Evolutionary conservation across 1,140 invertebrate species (phyloP), one percentile per base, ranked within the genome.

Genomic region (Drosophila seguyi): DNA sequence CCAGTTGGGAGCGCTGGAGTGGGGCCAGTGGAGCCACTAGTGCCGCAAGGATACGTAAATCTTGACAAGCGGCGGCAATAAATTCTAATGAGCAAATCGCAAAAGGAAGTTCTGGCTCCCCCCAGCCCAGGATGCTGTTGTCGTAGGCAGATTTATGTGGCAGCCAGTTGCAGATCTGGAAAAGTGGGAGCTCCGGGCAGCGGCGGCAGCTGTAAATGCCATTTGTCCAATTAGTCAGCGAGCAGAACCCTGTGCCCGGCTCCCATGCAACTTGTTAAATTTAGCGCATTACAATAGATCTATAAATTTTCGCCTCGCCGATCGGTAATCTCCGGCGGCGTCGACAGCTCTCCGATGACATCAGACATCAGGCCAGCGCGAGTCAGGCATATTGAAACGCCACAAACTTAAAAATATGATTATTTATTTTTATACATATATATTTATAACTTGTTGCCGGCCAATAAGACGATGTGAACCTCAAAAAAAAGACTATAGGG

Each of bases 71-170:
- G 73, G 84, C 85, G 75, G 84, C 85, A 84, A 88, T 88, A 90
- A 88, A 88, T 88, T 88, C 84, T 90, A 88, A 88, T 88, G 84
- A 88, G 84, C 84, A 88, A 90, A 88, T 88, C 84, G 85, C 85
- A 78, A 84, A 88, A 88, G 84, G 84, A 88, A 88, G 74, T 90
- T 90, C 84, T 85, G 52, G 69, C 68, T 69, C 3, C 71, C 50
- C 39, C 62, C 63, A 58, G 50, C 50, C 72, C 78, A 90, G 86
- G 85, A 90, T 90, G 86, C 85, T 73, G 81, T 81, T 75, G 81
- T 81, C 81, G 81, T 59, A 69, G 72, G 59, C 62, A 84, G 85
- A 87, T 87, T 87, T 87, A 87, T 87, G 84, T 88, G 85, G 84
- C 84, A 90, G 81, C 77, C 77, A 42, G 47, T 56, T 47, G 72